Percentiles rank a stretch among this genome's conserved stretches.
Conservation (phyloP, 2,888 invertebrate species). For the Syrista parreyssii region DNA sequence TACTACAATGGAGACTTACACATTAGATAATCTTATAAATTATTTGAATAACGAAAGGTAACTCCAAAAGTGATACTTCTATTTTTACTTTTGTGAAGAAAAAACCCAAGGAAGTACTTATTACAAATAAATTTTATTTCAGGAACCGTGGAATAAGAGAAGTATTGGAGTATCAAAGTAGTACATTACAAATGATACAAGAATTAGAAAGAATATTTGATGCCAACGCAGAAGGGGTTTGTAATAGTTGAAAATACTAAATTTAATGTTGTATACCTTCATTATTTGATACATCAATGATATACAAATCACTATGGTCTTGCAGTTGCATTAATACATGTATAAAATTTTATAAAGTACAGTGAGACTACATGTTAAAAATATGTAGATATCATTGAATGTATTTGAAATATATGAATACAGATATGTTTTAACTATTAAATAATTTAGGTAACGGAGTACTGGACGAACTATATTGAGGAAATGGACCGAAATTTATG, state of each 20-base stretch:
- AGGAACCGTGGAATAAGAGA: not conserved
- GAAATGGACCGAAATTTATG: constrained; percentile 80
- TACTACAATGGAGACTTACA: constrained; percentile 7
- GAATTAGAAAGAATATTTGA: not conserved
- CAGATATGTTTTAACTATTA: not conserved
- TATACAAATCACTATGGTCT: not conserved
- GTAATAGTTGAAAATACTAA: not conserved
- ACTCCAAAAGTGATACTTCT: not conserved
- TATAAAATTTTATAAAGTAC: not conserved
- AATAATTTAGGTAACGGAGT: constrained; percentile 73
- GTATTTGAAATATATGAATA: not conserved
- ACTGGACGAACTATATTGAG: constrained; percentile 81
- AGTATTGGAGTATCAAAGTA: not conserved
- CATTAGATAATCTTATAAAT: constrained; percentile 13
- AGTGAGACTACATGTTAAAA: not conserved
- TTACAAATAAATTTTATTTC: not conserved
- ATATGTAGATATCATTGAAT: not conserved
- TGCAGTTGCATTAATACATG: not conserved
- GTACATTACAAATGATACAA: not conserved
- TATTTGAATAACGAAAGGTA: constrained; percentile 19
- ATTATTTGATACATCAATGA: not conserved
- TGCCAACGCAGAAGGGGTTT: not conserved
- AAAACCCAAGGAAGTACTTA: not conserved
- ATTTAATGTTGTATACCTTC: not conserved
- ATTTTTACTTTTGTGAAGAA: not conserved